A percentile compares a stretch with the other conserved stretches of the same genome.
These are phyloP conservation scores for Prorops nasuta DNA, from an alignment of 1,140 invertebrate species.

Conservation along the genomic window DNA sequence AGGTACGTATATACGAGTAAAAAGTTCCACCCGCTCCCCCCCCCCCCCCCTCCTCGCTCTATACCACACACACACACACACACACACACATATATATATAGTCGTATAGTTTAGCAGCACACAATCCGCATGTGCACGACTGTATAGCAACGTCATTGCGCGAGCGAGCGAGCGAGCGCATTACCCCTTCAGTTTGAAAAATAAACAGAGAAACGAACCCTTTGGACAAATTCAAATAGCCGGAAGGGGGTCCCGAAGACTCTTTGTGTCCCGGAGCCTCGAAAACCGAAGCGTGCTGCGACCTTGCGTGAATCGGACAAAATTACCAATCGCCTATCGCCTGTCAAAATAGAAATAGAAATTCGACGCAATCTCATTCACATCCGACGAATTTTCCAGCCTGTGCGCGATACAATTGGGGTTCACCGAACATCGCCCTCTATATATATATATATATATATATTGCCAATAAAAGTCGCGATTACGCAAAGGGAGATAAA, in stretches of 20 bases:
- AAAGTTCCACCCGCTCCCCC: constrained; percentile 7
- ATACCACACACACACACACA: too few relatives aligned
- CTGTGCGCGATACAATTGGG: too few relatives aligned
- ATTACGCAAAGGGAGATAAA: too few relatives aligned
- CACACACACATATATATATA: too few relatives aligned
- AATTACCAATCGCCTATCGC: constrained; percentile 40
- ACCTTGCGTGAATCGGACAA: constrained; percentile 13
- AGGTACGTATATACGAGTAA: not conserved
- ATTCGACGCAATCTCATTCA: constrained; percentile 30
- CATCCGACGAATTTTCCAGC: constrained; percentile 1
- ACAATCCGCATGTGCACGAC: too few relatives aligned
- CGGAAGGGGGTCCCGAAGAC: constrained; percentile 26
- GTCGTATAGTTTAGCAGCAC: too few relatives aligned
- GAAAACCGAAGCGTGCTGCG: constrained; percentile 10
- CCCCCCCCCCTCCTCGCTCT: not conserved
- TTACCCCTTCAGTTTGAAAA: constrained; percentile 29
- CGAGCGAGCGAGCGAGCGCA: too few relatives aligned
- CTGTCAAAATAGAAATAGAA: constrained; percentile 51
- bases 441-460: too few relatives aligned
- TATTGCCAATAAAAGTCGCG: too few relatives aligned
- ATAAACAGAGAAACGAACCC: constrained; percentile 51
- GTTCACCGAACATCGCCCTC: too few relatives aligned
- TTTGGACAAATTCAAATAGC: constrained; percentile 45
- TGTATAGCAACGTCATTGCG: too few relatives aligned
- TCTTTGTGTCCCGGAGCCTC: too few relatives aligned